Evolutionary conservation across 2,113 vertebrate genomes (phyloP), one percentile per base, ranked within the genome.

Genomic region (Pagrus major): DNA sequence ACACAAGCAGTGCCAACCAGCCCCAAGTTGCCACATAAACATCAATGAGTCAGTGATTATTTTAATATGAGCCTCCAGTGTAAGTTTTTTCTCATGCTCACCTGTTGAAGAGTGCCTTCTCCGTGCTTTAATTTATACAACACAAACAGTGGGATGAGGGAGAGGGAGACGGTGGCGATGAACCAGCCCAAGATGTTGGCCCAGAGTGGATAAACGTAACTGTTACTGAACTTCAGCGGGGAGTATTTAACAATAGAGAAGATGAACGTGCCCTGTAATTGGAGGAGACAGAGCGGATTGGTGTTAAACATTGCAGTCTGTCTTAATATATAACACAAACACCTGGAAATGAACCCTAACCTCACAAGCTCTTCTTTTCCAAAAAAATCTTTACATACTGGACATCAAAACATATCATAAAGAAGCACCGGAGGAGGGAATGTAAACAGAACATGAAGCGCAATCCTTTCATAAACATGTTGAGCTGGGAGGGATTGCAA

Each of bases 111-210:
- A 18, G 89, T 52, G 21, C 91, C 93, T 85, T 91, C 59, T 33
- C 78, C 88, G 6, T 80, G 55, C 7, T 41, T n/a, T 9, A 93
- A n/a, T 73, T 91, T 87, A 11, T 73, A n/a, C 1, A 93, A 1
- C 71, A 92, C 68, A 71, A 89, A 93, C 16, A 93, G 60, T 0
- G 92, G 93, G 75, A 94, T 91, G 68, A 92, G 72, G 15, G 88
- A 88, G 16, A 92, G 83, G 9, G 91, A 93, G 42, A 88, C 18
- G 0, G 58, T 83, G 80, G 92, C 90, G 20, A 92, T 51, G 81
- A 93, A 90, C 92, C 93, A 93, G 49, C 93, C 90, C 49, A 93
- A 20, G 63, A 92, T 78, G 78, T 93, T 92, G 8, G 92, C 90
- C 93, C 92, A 94, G 21, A 88, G 75, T 11, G 93, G 91, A 78